phyloP scores from a whole-genome alignment of 2,797 vertebrate species.

The Ambastaia sidthimunki region DNA sequence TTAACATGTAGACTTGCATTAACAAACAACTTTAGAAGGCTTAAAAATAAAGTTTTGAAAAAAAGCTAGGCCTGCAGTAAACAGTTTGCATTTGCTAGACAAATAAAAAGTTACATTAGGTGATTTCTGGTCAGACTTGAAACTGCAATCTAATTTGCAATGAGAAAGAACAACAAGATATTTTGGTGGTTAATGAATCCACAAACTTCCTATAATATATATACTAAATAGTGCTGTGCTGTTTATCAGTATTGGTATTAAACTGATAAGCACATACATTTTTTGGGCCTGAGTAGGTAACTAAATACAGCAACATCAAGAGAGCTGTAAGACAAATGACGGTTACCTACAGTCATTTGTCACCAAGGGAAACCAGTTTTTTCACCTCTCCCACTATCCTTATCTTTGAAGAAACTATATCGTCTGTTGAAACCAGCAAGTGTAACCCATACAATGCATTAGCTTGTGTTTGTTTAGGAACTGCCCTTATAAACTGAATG shows the following conservation, averaged over 20 bases:
- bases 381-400: slow-evolving; percentile 59
- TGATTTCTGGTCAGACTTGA: neutral
- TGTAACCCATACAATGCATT: neutral
- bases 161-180: neutral
- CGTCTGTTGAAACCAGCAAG: neutral
- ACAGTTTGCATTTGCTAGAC: too few species aligned
- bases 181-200: neutral
- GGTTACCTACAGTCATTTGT: slow-evolving; percentile 77
- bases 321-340: slow-evolving; percentile 72
- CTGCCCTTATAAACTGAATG: neutral
- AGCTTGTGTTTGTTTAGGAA: neutral
- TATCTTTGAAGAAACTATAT: slow-evolving; percentile 26
- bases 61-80: neutral
- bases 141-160: neutral
- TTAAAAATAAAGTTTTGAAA: neutral
- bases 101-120: neutral
- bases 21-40: too few species aligned
- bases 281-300: neutral
- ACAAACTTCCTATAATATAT: neutral
- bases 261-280: neutral
- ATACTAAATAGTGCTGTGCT: neutral
- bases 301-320: slow-evolving; percentile 3
- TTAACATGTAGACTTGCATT: too few species aligned
- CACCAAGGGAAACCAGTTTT: slow-evolving; percentile 76
- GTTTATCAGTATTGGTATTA: neutral